phyloP scores from a whole-genome alignment of 2,888 invertebrate species.

The Epistrophella euchroma region DNA sequence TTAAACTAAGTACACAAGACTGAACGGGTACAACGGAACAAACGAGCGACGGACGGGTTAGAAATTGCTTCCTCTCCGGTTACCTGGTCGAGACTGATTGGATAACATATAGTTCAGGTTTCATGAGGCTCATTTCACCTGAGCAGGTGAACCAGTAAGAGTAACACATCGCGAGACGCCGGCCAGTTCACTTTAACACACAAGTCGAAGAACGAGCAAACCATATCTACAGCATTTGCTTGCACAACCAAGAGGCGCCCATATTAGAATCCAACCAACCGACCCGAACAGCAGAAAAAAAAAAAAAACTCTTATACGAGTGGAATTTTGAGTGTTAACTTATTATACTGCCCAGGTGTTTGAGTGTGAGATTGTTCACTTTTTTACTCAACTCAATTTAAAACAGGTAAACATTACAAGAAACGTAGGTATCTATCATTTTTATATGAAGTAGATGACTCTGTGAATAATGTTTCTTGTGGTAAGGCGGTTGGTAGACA shows the following conservation, averaged over 20 bases:
- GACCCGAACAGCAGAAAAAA: too few relatives aligned
- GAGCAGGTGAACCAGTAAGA: constrained; percentile 76
- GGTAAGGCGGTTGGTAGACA: constrained; percentile 61
- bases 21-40: constrained; percentile 49
- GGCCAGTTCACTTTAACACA: constrained; percentile 40
- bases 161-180: constrained; percentile 53
- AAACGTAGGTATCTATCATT: constrained; percentile 43
- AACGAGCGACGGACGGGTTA: constrained; percentile 59
- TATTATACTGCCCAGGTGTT: constrained; percentile 36
- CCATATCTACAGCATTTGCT: constrained; percentile 4
- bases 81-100: constrained; percentile 84
- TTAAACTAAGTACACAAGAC: constrained; percentile 36
- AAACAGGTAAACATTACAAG: constrained; percentile 48
- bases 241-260: constrained; percentile 43
- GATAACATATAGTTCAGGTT: constrained; percentile 83
- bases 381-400: constrained; percentile 43
- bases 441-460: constrained; percentile 52
- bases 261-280: constrained; percentile 54
- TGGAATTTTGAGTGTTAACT: constrained; percentile 27
- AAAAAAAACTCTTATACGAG: constrained; percentile 72
- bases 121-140: constrained; percentile 80
- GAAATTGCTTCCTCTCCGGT: constrained; percentile 82
- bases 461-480: constrained; percentile 32
- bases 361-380: constrained; percentile 18
- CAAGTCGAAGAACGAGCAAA: constrained; percentile 60